Base-by-base conservation (phyloP, 2,113 vertebrate species). In the Castor canadensis region DNA sequence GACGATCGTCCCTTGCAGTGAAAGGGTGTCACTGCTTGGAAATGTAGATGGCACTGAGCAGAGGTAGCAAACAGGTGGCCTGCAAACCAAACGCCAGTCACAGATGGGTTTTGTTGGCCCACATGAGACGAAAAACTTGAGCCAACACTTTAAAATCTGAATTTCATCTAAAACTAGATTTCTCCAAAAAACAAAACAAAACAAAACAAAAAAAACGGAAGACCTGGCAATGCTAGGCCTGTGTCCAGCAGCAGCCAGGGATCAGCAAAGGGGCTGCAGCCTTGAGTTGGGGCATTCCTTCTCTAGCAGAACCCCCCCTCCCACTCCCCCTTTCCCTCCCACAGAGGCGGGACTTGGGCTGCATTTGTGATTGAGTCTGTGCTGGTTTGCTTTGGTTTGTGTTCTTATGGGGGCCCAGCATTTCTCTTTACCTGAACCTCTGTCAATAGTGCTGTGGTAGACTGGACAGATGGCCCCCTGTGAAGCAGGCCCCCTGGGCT, bases 271-370 rank as follows among this genome's bases (percentile, higher is more conserved):
- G 43, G n/a, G n/a, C 19, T 2, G 20, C 13, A 20, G 0, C 47
- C 26, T 47, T 16, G 3, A 4, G 26, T 0, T 5, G 26, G 5
- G 2, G 19, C 0, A 1, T 7, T 45, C 28, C 0, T 6, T 30
- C 30, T 3, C 54, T 16, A 11, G 9, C 4, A 8, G 2, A 1
- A 5, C n/a, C n/a, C 75, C 1, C 0, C n/a, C n/a, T 67, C 1
- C 0, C 2, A 5, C 66, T 67, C 19, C 20, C 86, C 12, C 1
- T 43, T 38, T 58, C 58, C 38, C 28, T 35, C 35, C 69, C 38
- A 5, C 26, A 3, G 47, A 58, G 45, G 62, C 38, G 35, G 26
- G 13, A 4, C 3, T 10, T n/a, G 38, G 17, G 3, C 0, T 13
- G 45, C 43, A 7, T 49, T 12, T 54, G 62, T 43, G 49, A 26